Conservation (phyloP, 2,113 vertebrate species). For the Dendropsophus ebraccatus region DNA sequence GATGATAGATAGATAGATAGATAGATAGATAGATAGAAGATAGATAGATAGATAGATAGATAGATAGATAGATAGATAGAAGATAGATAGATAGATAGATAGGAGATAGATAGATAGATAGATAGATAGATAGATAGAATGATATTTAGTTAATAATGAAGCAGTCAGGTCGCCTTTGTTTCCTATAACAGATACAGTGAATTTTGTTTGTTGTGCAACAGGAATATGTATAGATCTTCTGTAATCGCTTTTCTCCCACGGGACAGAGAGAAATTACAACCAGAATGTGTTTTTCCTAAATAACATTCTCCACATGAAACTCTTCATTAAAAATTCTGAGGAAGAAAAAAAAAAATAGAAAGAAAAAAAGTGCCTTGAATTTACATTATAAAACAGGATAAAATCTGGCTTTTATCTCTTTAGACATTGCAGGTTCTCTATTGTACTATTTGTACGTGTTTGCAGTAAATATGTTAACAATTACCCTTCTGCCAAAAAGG, state of each 20-base stretch:
- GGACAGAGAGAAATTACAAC: slow-evolving; percentile 21
- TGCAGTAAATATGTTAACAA: slow-evolving; percentile 62
- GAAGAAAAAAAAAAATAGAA: not conserved
- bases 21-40: no score
- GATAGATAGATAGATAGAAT: no score
- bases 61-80: no score
- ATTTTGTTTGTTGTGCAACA: slow-evolving; percentile 15
- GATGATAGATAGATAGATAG: no score
- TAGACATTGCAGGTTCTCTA: slow-evolving; percentile 27
- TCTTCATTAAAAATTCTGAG: slow-evolving; percentile 41
- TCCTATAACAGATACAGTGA: not conserved
- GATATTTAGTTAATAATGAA: no score
- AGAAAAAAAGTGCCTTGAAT: slow-evolving; percentile 3
- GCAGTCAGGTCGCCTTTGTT: not conserved
- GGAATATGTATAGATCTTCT: slow-evolving; percentile 37
- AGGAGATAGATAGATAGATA: no score
- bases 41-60: no score
- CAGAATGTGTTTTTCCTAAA: slow-evolving; percentile 37
- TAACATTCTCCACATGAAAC: slow-evolving; percentile 28
- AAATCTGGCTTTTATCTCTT: slow-evolving; percentile 38
- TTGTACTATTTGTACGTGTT: slow-evolving; percentile 48
- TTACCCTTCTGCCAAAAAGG: slow-evolving; percentile 61
- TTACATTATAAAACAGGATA: slow-evolving; percentile 44
- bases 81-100: no score
- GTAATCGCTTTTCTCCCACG: slow-evolving; percentile 19